Evolutionary conservation across 2,797 vertebrate genomes (phyloP), one percentile per base, ranked within the genome.

Genomic region (Borostomias antarcticus): DNA sequence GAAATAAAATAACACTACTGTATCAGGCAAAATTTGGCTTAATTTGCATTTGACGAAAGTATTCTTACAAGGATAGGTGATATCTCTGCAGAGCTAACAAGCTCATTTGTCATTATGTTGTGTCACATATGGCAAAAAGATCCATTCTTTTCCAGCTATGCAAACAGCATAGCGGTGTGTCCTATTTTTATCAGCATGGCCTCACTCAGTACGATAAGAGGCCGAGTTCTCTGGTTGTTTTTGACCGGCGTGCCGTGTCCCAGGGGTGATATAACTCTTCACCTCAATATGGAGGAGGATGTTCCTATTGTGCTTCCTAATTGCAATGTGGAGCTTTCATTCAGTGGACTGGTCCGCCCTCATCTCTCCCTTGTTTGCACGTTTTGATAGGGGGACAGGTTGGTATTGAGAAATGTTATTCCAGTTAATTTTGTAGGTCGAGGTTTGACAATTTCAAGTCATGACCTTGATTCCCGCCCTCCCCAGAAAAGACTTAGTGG

Each of bases 261-360:
- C 91, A 37, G n/a, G 87, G 85, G 90, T 78, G 79, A 66, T 83
- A 83, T 88, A 90, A 91, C 87, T 89, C 81, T 87, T 90, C 86
- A 89, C 86, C 87, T 84, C 82, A 77, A 79, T 85, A 79, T 88
- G 86, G 83, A 88, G 88, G 85, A 89, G 88, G 87, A 92, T 91
- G 89, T 91, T 86, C 11, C 89, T 90, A 92, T 91, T 92, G 90
- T 93, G 86, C 88, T 93, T 92, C 89, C 90, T 91, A 91, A 92
- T 91, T 91, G 85, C 89, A 87, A 86, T 86, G 87, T 89, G 89
- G 84, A 80, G 88, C 85, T 88, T 92, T 89, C 86, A 89, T 91
- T 91, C 90, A 86, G 83, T 77, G 75, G 80, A 82, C 83, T 79
- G 89, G 82, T 79, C 79, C 83, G 74, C 75, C 71, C 77, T 84